These are phyloP conservation scores for Melieria picta DNA, from an alignment of 2,888 invertebrate genomes.

Conservation along the genomic window DNA sequence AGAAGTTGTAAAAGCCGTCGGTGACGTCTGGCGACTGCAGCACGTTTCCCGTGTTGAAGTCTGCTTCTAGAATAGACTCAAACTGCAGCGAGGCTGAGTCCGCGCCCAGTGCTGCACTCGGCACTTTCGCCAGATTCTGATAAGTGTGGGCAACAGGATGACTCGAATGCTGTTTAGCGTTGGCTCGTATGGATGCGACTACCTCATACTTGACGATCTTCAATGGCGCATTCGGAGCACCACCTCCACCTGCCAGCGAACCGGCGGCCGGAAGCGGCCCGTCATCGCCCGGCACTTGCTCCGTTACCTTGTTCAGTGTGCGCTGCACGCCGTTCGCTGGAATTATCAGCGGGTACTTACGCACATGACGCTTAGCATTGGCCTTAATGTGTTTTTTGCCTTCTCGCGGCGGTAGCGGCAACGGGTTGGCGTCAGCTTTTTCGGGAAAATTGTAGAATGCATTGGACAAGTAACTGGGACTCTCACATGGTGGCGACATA, in stretches of 20 bases:
- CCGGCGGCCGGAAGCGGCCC: slow-evolving; percentile 7
- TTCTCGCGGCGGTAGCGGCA: slow-evolving; percentile 83
- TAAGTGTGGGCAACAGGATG: slow-evolving; percentile 50
- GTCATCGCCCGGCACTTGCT: slow-evolving; percentile 28
- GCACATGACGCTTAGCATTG: slow-evolving; percentile 76
- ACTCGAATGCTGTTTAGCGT: slow-evolving; percentile 48
- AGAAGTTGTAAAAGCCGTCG: slow-evolving; percentile 65
- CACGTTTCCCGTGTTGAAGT: slow-evolving; percentile 56
- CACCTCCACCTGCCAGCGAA: slow-evolving; percentile 37
- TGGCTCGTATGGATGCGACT: slow-evolving; percentile 53
- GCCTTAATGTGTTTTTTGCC: slow-evolving; percentile 68
- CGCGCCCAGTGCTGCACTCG: slow-evolving; percentile 16
- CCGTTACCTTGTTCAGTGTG: slow-evolving; percentile 71
- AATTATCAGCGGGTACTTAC: slow-evolving; percentile 84
- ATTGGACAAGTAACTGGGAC: slow-evolving; percentile 64
- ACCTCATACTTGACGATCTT: slow-evolving; percentile 47
- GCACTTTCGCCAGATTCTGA: slow-evolving; percentile 54
- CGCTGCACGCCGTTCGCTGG: slow-evolving; percentile 74
- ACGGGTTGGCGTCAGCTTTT: slow-evolving; percentile 67
- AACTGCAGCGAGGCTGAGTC: slow-evolving; percentile 66
- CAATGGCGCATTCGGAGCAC: slow-evolving; percentile 20
- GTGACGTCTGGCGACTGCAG: slow-evolving; percentile 64
- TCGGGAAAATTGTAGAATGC: slow-evolving; percentile 62
- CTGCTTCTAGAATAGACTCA: slow-evolving; percentile 64
- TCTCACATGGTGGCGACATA: slow-evolving; percentile 58